phyloP scores from a whole-genome alignment of 1,140 invertebrate genomes.

The Drosophila nebulosa region DNA sequence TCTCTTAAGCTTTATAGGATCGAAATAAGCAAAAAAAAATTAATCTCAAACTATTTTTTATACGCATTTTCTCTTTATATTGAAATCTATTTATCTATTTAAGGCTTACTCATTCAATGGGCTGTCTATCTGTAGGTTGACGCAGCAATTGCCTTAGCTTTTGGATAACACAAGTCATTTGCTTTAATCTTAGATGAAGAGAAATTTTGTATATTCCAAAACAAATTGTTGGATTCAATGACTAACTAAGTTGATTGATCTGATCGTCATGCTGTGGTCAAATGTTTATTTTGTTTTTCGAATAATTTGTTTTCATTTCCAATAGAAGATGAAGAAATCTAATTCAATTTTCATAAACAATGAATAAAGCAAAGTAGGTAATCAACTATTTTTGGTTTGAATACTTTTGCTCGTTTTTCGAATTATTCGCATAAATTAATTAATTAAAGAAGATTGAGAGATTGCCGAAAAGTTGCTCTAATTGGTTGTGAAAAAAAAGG shows the following conservation, averaged over 20 bases:
- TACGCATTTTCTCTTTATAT: too few species aligned
- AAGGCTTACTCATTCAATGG: too few species aligned
- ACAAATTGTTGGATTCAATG: background rate
- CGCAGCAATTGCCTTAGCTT: too few species aligned
- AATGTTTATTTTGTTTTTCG: conserved; percentile 21
- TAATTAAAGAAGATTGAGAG: conserved; percentile 14
- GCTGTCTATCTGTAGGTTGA: too few species aligned
- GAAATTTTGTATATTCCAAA: too few species aligned
- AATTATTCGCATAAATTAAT: conserved; percentile 27
- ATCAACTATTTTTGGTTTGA: conserved; percentile 10
- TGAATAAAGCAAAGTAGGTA: conserved; percentile 16
- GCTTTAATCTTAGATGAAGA: too few species aligned
- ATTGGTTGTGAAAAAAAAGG: background rate
- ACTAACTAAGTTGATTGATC: conserved; percentile 10
- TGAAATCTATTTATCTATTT: too few species aligned
- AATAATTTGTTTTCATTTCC: conserved; percentile 24
- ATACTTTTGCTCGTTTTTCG: background rate
- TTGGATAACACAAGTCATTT: too few species aligned
- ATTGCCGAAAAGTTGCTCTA: background rate
- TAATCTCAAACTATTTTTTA: too few species aligned
- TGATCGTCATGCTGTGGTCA: background rate
- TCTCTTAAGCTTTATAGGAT: too few species aligned
- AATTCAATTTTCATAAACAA: conserved; percentile 15
- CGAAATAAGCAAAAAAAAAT: too few species aligned
- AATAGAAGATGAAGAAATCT: background rate